phyloP scores from a whole-genome alignment of 2,888 invertebrate species.

The Phyllotreta striolata region DNA sequence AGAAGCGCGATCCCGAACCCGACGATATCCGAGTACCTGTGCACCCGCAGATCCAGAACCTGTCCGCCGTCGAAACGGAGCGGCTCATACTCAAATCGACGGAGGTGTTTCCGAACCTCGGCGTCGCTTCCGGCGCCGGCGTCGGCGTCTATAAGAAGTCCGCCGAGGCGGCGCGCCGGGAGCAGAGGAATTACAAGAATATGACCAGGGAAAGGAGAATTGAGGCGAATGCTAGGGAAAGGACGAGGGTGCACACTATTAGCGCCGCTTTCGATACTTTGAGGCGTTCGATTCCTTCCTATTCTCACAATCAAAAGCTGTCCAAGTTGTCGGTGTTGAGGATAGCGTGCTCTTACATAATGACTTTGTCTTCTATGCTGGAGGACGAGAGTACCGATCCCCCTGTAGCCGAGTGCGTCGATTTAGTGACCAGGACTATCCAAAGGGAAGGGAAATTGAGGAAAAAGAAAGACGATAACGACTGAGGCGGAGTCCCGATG shows the following conservation, averaged over 20 bases:
- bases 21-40: slow-evolving; percentile 52
- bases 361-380: slow-evolving; percentile 82
- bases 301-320: slow-evolving; percentile 91
- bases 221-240: slow-evolving; percentile 92
- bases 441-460: slow-evolving; percentile 90
- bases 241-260: slow-evolving; percentile 93
- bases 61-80: slow-evolving; percentile 52
- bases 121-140: no score
- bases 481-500: slow-evolving; percentile 42
- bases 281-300: slow-evolving; percentile 84
- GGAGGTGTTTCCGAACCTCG: slow-evolving; percentile 53
- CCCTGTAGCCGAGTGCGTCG: slow-evolving; percentile 79
- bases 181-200: slow-evolving; percentile 92
- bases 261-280: slow-evolving; percentile 94
- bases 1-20: slow-evolving; percentile 44
- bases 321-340: slow-evolving; percentile 91
- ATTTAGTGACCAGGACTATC: slow-evolving; percentile 88
- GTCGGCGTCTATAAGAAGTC: slow-evolving; percentile 24
- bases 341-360: slow-evolving; percentile 93
- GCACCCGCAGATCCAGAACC: slow-evolving; percentile 50
- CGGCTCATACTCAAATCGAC: slow-evolving; percentile 51
- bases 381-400: slow-evolving; percentile 61
- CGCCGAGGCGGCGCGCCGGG: slow-evolving; percentile 50
- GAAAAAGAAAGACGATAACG: slow-evolving; percentile 80
- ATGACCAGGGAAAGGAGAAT: slow-evolving; percentile 93